A percentile compares a stretch with the other conserved stretches of the same genome.
phyloP scores from a whole-genome alignment of 2,113 vertebrate species.

The Vicugna pacos region DNA sequence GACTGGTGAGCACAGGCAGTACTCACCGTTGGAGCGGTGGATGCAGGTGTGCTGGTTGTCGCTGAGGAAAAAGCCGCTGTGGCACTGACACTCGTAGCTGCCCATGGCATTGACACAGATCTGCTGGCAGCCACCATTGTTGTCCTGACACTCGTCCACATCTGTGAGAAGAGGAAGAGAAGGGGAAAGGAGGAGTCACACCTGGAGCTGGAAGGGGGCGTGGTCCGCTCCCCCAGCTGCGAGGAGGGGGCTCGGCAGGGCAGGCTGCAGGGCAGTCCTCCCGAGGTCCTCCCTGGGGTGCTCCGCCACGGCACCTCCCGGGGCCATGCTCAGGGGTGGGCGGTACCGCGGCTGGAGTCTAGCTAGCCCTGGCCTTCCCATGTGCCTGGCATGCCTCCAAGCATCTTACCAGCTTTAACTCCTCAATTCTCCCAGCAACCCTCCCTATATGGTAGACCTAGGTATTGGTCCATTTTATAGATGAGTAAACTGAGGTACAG shows the following conservation, averaged over 20 bases:
- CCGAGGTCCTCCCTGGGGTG: rapidly evolving
- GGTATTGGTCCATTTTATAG: neutral
- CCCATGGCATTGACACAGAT: constrained; percentile 98
- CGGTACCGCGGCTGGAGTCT: rapidly evolving
- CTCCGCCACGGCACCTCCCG: rapidly evolving
- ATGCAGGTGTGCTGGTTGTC: constrained; percentile 99
- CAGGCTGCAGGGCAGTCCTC: rapidly evolving
- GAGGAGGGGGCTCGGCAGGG: no score
- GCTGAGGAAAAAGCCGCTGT: constrained; percentile 96
- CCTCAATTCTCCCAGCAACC: neutral
- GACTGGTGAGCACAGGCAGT: rapidly evolving
- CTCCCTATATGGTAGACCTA: neutral
- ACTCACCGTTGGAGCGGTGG: constrained; percentile 97
- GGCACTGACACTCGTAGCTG: constrained; percentile 98
- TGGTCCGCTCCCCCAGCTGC: no score
- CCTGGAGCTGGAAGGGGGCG: neutral
- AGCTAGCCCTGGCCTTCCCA: neutral
- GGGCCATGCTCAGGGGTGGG: rapidly evolving
- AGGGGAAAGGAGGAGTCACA: neutral
- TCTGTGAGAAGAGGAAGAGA: constrained; percentile 86
- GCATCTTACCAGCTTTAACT: neutral
- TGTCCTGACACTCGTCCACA: constrained; percentile 97
- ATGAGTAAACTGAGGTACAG: neutral
- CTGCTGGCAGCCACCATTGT: constrained; percentile 98
- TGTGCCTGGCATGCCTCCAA: rapidly evolving